Conservation (phyloP, 1,140 invertebrate species). For the Harpegnathos saltator region DNA sequence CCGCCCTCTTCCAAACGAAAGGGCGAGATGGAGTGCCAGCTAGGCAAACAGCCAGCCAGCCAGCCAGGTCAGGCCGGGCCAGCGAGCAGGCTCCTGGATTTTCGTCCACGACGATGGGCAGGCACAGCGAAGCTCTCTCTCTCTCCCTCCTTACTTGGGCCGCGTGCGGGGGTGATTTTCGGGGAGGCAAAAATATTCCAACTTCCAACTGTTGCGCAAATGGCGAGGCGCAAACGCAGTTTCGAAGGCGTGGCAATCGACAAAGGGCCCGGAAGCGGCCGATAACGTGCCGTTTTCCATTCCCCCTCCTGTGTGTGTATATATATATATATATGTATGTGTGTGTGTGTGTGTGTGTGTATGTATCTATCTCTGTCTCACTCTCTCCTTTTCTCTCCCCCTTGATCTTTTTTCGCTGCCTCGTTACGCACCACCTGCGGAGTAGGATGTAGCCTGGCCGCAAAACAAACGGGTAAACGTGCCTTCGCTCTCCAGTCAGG, state of each 20-base stretch:
- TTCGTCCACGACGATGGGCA: constrained; percentile 30
- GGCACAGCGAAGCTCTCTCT: constrained; percentile 5
- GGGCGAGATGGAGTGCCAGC: background rate
- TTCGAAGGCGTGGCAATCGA: constrained; percentile 73
- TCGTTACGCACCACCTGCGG: constrained; percentile 55
- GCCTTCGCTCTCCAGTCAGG: constrained; percentile 46
- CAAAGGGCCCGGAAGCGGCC: constrained; percentile 74
- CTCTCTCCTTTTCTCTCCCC: constrained; percentile 33
- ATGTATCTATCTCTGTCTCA: constrained; percentile 27
- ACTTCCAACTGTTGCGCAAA: constrained; percentile 79
- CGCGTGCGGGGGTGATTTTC: constrained; percentile 63
- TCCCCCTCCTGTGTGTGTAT: constrained; percentile 59
- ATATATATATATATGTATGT: too few relatives aligned
- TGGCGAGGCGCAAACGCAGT: constrained; percentile 73
- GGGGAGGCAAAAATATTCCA: constrained; percentile 69
- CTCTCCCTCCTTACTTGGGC: constrained; percentile 62
- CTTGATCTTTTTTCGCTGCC: constrained; percentile 62
- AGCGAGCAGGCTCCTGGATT: background rate
- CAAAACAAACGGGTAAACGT: constrained; percentile 57
- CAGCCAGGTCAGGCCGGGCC: background rate
- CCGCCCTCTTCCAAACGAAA: constrained; percentile 40
- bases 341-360: too few relatives aligned
- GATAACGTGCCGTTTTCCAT: constrained; percentile 71
- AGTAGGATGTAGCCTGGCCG: constrained; percentile 56
- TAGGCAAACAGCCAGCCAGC: constrained; percentile 19